Percentiles rank a stretch among this genome's conserved stretches.
Evolutionary conservation across 2,888 invertebrate genomes (phyloP).

Genomic region (Tinea pellionella): DNA sequence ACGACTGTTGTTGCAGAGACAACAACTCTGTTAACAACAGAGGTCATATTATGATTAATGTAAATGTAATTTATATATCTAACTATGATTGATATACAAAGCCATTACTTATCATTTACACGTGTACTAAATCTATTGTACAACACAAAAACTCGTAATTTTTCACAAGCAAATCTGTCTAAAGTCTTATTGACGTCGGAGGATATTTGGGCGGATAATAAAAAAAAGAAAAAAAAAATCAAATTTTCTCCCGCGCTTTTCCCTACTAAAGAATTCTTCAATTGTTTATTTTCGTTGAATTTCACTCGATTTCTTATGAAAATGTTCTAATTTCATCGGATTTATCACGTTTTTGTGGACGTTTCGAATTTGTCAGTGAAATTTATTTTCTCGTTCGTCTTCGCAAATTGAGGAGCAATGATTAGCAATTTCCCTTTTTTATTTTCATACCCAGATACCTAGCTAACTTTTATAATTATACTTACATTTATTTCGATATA

Average conservation of each 20-base stretch:
- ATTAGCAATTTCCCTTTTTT: not conserved
- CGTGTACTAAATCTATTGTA: not conserved
- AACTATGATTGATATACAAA: constrained; percentile 1
- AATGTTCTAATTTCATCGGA: constrained; percentile 1
- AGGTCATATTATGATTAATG: no score
- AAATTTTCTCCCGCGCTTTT: not conserved
- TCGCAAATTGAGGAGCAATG: not conserved
- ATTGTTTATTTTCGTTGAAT: constrained; percentile 6
- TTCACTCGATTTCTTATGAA: not conserved
- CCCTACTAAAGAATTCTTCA: not conserved
- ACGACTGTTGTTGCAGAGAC: no score
- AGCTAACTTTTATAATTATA: no score
- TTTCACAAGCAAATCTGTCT: not conserved
- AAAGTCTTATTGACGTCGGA: not conserved
- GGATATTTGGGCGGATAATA: not conserved
- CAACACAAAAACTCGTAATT: not conserved
- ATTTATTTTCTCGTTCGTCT: not conserved
- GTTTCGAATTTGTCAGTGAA: not conserved
- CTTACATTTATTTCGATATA: no score
- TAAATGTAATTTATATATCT: no score
- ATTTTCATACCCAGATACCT: not conserved
- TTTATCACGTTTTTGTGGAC: constrained; percentile 1
- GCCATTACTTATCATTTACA: not conserved
- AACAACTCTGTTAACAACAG: no score
- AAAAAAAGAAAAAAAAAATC: not conserved